Percentiles rank a stretch among this genome's conserved stretches.
phyloP scores from a whole-genome alignment of 2,797 vertebrate species.

The Oryzias sinensis region DNA sequence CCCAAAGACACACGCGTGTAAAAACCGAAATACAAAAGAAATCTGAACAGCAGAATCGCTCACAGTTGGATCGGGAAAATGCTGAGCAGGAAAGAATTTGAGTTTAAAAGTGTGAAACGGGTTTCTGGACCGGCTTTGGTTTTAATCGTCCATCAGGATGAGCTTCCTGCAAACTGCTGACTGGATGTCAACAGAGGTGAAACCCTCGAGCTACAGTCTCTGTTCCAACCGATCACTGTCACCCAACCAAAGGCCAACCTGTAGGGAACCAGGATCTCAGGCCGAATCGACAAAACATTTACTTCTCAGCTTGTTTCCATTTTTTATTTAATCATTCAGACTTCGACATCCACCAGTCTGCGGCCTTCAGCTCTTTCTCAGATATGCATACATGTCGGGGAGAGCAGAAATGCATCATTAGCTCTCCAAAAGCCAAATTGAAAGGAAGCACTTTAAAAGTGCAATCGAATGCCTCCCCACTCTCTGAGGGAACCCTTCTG shows the following conservation, averaged over 20 bases:
- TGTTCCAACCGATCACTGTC: constrained; percentile 1
- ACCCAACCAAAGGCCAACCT: no score
- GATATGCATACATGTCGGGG: no score
- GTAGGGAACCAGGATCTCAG: no score
- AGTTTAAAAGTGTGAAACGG: constrained; percentile 3
- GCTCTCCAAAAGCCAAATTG: constrained; percentile 16
- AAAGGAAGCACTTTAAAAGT: constrained; percentile 13
- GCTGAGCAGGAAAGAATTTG: neutral
- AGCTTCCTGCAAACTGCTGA: constrained; percentile 8
- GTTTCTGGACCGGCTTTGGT: neutral
- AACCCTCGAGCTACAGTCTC: constrained; percentile 11
- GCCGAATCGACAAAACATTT: no score
- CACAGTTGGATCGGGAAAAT: neutral
- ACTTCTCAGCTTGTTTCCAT: no score
- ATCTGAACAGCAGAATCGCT: constrained; percentile 1
- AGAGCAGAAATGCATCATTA: constrained; percentile 7
- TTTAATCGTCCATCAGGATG: constrained; percentile 3
- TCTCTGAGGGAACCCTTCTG: constrained; percentile 30
- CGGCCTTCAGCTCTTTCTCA: no score
- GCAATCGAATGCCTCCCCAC: constrained; percentile 39
- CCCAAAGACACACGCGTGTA: neutral
- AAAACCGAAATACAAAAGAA: neutral
- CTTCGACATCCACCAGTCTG: no score
- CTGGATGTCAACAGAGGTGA: constrained; percentile 5
- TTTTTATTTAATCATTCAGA: no score